Percentiles rank a stretch among this genome's conserved stretches.
Evolutionary conservation across 2,888 invertebrate species (phyloP).

Genomic region (Lingula anatina): DNA sequence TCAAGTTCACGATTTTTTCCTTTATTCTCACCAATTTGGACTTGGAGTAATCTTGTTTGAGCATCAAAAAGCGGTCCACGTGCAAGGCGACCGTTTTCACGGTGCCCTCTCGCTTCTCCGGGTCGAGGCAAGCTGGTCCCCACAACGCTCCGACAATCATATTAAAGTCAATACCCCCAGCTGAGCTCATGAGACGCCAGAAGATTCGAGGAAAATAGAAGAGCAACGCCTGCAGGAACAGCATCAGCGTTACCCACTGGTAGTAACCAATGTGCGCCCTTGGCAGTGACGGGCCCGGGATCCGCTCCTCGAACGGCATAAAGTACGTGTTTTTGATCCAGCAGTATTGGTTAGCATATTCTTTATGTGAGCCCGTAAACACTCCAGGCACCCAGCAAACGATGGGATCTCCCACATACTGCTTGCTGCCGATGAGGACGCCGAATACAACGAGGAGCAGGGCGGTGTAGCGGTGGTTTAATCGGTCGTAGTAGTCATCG

Average conservation of each 20-base stretch:
- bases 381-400: constrained; percentile 68
- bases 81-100: constrained; percentile 26
- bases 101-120: constrained; percentile 24
- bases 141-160: constrained; percentile 46
- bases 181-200: constrained; percentile 52
- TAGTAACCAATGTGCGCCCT: no score
- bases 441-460: constrained; percentile 85
- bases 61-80: constrained; percentile 32
- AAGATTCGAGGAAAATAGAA: constrained; percentile 55
- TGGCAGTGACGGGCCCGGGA: constrained; percentile 52
- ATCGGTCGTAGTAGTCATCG: constrained; percentile 52
- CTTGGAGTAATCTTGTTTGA: constrained; percentile 30
- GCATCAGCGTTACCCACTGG: constrained; percentile 54
- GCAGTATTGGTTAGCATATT: constrained; percentile 57
- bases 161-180: constrained; percentile 45
- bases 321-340: constrained; percentile 57
- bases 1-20: constrained; percentile 24
- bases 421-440: constrained; percentile 84
- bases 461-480: constrained; percentile 55
- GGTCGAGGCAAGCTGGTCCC: constrained; percentile 24
- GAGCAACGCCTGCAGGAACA: constrained; percentile 55
- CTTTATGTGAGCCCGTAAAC: constrained; percentile 56
- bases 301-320: constrained; percentile 52
- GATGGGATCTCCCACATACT: constrained; percentile 96
- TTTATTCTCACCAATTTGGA: constrained; percentile 25